Evolutionary conservation across 2,888 invertebrate species (phyloP), one percentile per base, ranked within the genome.

Genomic region (Hartigia nigra): DNA sequence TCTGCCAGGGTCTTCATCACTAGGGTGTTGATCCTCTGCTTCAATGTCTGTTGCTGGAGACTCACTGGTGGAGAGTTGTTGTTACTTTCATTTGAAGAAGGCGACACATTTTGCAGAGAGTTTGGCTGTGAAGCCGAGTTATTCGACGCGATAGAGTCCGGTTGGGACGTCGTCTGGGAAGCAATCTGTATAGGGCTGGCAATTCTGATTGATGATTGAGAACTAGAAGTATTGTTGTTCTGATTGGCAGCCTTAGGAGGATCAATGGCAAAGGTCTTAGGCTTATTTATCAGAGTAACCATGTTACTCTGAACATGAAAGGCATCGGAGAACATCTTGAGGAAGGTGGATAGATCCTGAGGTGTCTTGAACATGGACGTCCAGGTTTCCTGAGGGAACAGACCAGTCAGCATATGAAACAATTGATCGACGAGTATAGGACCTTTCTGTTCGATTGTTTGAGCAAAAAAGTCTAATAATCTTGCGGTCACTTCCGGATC

Each of bases 231-330:
- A 76, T 76, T 77, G n/a, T 78, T 79, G 69, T 83, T 81, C 12
- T 77, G 74, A 72, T 72, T 72, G 12, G 31, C 23, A 31, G 31
- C 72, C 72, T 72, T 72, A 9, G 34, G 72, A 32, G 72, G 72
- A 32, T 72, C 74, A 77, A 74, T 77, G 12, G 77, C 77, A 69
- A 79, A 77, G 87, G 95, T 93, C 93, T 95, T 96, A 89, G 96
- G 95, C 90, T 95, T 94, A 90, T 95, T 95, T 86, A 97, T 94
- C 84, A 97, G 92, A 79, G 97, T 97, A 87, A 98, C 97, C 92
- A 98, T 94, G 93, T 98, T 98, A 77, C 97, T 95, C 91, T 98
- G 98, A 82, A 98, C 97, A 91, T 97, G 97, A 92, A 98, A 98
- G 87, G 97, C 95, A 91, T 98, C 97, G n/a, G 98, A 96, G 91